A percentile compares a stretch with the other conserved stretches of the same genome.
These are phyloP conservation scores for Spheniscus humboldti DNA, from an alignment of 2,797 vertebrate genomes.

Conservation along the genomic window DNA sequence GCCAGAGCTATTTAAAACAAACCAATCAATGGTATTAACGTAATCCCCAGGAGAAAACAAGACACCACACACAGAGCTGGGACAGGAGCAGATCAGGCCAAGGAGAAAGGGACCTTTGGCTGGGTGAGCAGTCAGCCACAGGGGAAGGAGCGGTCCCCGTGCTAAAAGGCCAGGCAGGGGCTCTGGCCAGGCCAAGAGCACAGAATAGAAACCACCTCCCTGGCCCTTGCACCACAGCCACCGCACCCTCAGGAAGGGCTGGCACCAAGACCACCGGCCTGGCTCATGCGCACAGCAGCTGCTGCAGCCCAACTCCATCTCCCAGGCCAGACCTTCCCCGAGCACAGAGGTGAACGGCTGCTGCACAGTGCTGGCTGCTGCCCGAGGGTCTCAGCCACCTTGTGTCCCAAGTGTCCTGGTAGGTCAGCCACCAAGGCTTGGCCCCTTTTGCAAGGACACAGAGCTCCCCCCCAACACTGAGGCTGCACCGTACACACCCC, in stretches of 20 bases:
- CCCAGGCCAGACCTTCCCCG: background rate
- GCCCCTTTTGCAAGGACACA: background rate
- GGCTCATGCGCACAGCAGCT: rapidly evolving
- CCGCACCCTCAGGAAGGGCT: rapidly evolving
- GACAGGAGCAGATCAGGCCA: conserved; percentile 31
- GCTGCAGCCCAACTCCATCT: rapidly evolving
- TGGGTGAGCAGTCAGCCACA: background rate
- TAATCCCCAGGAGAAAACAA: conserved; percentile 63
- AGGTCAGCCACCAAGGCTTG: background rate
- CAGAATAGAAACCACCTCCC: background rate
- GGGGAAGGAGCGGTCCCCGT: background rate
- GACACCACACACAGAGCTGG: conserved; percentile 25
- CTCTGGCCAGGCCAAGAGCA: background rate
- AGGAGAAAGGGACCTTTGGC: conserved; percentile 52
- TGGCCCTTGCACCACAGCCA: rapidly evolving
- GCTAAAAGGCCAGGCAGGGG: background rate
- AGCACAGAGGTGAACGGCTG: rapidly evolving
- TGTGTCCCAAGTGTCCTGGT: rapidly evolving
- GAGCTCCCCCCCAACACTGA: background rate
- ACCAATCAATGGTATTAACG: conserved; percentile 60
- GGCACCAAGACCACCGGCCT: rapidly evolving
- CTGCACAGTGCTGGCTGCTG: background rate
- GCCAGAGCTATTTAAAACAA: conserved; percentile 67
- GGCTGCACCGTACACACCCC: background rate
- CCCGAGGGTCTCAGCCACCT: too few relatives aligned